These are phyloP conservation scores for Macrosteles quadrilineatus DNA, from an alignment of 1,140 invertebrate genomes.

Conservation along the genomic window DNA sequence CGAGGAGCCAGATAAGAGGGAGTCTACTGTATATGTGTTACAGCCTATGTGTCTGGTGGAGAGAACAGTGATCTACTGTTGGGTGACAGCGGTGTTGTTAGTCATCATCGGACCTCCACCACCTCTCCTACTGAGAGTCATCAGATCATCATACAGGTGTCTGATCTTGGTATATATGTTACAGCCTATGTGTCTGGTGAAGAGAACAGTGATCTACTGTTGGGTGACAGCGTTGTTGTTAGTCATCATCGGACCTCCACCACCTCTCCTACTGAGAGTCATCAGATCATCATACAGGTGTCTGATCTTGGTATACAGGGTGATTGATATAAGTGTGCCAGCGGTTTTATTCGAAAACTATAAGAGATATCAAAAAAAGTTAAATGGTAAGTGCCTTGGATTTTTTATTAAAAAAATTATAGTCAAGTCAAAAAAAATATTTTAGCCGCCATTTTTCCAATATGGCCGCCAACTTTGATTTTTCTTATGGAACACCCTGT, in stretches of 20 bases:
- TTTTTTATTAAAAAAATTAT: no score
- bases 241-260: slow-evolving; percentile 15
- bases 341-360: no score
- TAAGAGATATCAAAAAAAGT: no score
- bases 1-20: slow-evolving; percentile 54
- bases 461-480: no score
- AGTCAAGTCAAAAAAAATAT: no score
- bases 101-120: slow-evolving; percentile 13
- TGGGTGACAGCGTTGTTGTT: slow-evolving; percentile 2
- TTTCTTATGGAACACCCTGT: no score
- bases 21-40: no score
- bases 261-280: slow-evolving; percentile 32
- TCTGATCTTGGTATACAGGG: slow-evolving; percentile 50
- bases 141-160: slow-evolving; percentile 55
- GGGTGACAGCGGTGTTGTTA: not conserved
- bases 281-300: slow-evolving; percentile 55
- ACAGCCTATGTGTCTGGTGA: no score
- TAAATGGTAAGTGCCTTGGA: no score
- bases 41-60: slow-evolving; percentile 36
- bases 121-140: slow-evolving; percentile 39
- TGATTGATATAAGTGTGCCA: no score
- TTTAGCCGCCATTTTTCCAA: no score
- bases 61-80: slow-evolving; percentile 22
- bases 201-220: slow-evolving; percentile 17
- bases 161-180: slow-evolving; percentile 50